Evolutionary conservation across 2,113 vertebrate species (phyloP).

Genomic region (Colossoma macropomum): DNA sequence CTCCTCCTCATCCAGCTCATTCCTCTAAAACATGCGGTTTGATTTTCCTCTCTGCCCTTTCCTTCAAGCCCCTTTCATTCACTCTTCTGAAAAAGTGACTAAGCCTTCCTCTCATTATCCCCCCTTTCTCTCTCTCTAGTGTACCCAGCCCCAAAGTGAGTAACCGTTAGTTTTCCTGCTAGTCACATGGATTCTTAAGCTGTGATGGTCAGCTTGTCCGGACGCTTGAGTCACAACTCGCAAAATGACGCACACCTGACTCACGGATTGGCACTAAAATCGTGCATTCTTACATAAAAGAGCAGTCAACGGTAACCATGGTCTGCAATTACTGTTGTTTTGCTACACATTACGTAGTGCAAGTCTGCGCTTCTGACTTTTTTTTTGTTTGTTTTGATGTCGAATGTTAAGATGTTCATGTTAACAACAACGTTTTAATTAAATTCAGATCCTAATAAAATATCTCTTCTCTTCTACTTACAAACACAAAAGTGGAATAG

Average conservation of each 20-base stretch:
- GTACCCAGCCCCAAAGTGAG: constrained; percentile 21
- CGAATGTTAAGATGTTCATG: no score
- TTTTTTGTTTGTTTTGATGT: no score
- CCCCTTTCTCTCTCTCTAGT: not conserved
- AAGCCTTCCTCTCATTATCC: constrained; percentile 34
- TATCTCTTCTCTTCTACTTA: no score
- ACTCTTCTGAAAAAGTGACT: constrained; percentile 20
- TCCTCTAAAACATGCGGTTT: not conserved
- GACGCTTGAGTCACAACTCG: constrained; percentile 5
- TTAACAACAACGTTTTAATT: no score
- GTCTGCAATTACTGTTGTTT: no score
- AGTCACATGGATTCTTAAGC: constrained; percentile 3
- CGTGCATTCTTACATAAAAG: constrained; percentile 8
- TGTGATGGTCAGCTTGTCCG: not conserved
- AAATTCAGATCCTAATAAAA: no score
- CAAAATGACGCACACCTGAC: constrained; percentile 8
- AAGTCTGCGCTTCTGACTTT: no score
- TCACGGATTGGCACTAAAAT: constrained; percentile 29
- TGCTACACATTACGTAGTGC: no score
- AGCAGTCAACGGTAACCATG: not conserved
- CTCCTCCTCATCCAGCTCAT: not conserved
- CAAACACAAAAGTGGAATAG: no score
- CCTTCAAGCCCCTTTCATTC: not conserved
- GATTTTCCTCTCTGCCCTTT: not conserved
- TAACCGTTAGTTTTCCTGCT: constrained; percentile 29